Base-by-base conservation (phyloP, 2,888 invertebrate genomes). In the Melanophora roralis region DNA sequence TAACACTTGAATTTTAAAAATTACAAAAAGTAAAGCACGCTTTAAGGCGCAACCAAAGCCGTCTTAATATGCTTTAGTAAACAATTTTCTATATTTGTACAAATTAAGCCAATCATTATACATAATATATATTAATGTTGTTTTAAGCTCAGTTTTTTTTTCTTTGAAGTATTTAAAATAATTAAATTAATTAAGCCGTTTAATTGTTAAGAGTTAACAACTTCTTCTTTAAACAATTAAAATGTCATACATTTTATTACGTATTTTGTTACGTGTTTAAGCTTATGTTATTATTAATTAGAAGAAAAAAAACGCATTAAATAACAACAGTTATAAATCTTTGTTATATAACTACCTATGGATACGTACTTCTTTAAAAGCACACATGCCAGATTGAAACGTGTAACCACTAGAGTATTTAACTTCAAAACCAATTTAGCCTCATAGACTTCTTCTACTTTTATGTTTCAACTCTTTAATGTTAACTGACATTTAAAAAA, bases 211-310 rank as follows among this genome's bases (percentile, higher is more conserved):
- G 55, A 53, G 9, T 79, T 77, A 82, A 59, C 59, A 84, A 84
- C 82, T 83, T 84, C 83, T 83, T 84, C 43, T 23, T n/a, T 43
- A 27, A 83, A 85, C 87, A 87, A 86, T 88, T 87, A 87, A 88
- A 88, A 86, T 88, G 87, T 87, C 87, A 86, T 88, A 51, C 14
- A 86, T 87, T 85, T 51, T 62, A 19, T 51, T 27, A 53, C 16
- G 11, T 12, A 12, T 55, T 59, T 40, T 1, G n/a, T 27, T 27
- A 27, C 27, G 6, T 27, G 3, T 5, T 27, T 3, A 32, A 55
- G 19, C 32, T 57, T 62, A 64, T 83, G 67, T 59, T 79, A 72
- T 55, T 14, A 32, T 32, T 53, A 14, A 49, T 36, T 1, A 36
- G 16, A 16, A 23, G 40, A 60, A 60, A 43, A 12, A 23, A 47